Percentiles rank a stretch among this genome's conserved stretches.
phyloP scores from a whole-genome alignment of 2,113 vertebrate species.

The Ammospiza caudacuta region DNA sequence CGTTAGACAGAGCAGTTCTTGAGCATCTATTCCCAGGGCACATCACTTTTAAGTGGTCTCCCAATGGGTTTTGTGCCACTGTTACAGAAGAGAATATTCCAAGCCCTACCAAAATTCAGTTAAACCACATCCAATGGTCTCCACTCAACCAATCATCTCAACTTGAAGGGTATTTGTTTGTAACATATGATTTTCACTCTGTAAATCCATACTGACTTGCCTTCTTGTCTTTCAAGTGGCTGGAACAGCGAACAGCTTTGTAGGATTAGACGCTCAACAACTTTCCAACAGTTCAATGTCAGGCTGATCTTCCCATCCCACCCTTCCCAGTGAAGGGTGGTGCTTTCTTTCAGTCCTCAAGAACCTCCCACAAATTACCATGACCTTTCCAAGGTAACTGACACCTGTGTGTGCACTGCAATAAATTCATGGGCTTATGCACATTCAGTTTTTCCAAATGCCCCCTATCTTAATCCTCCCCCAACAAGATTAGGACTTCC shows the following conservation, averaged over 20 bases:
- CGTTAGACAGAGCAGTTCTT: not conserved
- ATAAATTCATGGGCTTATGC: not conserved
- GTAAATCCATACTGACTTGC: not conserved
- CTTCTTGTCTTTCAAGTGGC: not conserved
- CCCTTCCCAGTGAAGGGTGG: not conserved
- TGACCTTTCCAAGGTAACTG: not conserved
- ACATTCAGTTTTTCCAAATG: not conserved
- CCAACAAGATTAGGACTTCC: not conserved
- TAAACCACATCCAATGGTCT: not conserved
- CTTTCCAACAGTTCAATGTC: fast-evolving
- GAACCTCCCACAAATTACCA: not conserved
- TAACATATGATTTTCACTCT: not conserved
- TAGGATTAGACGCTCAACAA: not conserved
- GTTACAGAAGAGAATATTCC: not conserved
- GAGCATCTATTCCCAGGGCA: not conserved
- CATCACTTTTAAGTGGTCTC: not conserved
- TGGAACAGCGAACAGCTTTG: not conserved
- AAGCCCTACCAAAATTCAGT: not conserved
- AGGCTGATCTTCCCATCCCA: not conserved
- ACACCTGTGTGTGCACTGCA: not conserved
- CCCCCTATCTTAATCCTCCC: not conserved
- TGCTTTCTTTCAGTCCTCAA: not conserved
- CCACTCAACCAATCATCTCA: not conserved
- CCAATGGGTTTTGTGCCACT: not conserved
- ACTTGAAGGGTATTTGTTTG: not conserved